These are phyloP conservation scores for Cerastoderma edule DNA, from an alignment of 2,888 invertebrate species.

Conservation along the genomic window DNA sequence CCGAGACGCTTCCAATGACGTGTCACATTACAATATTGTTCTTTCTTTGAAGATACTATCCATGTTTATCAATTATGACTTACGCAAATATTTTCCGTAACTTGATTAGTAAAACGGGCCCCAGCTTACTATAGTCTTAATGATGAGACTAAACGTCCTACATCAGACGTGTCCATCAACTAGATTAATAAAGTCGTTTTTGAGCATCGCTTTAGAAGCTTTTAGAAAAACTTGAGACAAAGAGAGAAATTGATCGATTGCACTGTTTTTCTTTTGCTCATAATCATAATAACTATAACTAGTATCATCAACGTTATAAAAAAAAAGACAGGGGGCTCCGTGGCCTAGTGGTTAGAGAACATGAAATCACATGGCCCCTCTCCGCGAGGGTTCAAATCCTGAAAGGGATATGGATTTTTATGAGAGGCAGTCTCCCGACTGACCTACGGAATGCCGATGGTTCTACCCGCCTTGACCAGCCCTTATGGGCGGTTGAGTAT, in stretches of 20 bases:
- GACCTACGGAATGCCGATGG: too few species aligned
- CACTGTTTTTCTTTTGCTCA: background rate
- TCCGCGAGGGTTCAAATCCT: too few species aligned
- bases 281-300: background rate
- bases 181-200: background rate
- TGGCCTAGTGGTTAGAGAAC: too few species aligned
- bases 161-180: background rate
- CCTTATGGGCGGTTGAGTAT: too few species aligned
- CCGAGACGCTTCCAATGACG: too few species aligned
- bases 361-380: too few species aligned
- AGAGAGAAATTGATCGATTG: background rate
- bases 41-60: background rate
- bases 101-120: background rate
- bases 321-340: background rate
- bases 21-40: too few species aligned
- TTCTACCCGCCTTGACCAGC: too few species aligned
- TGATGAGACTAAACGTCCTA: background rate
- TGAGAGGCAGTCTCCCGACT: too few species aligned
- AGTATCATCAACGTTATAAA: background rate
- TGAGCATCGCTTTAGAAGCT: background rate
- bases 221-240: background rate
- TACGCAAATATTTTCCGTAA: background rate
- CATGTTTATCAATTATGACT: background rate
- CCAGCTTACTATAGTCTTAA: background rate
- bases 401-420: too few species aligned